These are phyloP conservation scores for Liodrosophila aerea DNA, from an alignment of 2,888 invertebrate species.

Conservation along the genomic window DNA sequence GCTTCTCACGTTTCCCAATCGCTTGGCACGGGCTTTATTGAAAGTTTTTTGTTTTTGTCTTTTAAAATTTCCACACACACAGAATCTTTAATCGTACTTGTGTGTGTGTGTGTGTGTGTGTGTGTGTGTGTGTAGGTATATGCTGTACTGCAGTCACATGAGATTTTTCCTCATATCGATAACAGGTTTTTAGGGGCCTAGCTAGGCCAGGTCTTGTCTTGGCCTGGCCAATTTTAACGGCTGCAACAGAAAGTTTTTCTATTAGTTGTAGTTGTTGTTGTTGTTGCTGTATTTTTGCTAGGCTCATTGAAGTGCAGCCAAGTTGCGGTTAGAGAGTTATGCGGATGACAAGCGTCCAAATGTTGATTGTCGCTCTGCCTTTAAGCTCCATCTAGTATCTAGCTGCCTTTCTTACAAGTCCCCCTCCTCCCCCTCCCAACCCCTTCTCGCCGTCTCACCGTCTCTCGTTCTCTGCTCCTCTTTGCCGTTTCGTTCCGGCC, in stretches of 20 bases:
- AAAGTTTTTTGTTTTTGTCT: constrained; percentile 49
- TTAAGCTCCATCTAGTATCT: background rate
- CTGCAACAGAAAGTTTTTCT: constrained; percentile 60
- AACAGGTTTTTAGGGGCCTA: constrained; percentile 62
- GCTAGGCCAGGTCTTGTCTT: constrained; percentile 21
- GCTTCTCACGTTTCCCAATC: constrained; percentile 65
- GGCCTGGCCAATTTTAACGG: constrained; percentile 62
- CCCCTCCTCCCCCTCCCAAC: background rate
- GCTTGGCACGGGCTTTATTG: constrained; percentile 55
- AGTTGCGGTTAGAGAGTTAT: constrained; percentile 53
- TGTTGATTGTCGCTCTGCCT: constrained; percentile 20
- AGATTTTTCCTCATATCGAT: constrained; percentile 66
- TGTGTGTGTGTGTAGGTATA: background rate
- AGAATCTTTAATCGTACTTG: too few relatives aligned
- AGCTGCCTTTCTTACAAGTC: background rate
- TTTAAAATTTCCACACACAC: constrained; percentile 40
- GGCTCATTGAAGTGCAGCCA: constrained; percentile 57
- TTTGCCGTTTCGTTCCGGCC: constrained; percentile 38
- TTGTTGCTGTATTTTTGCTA: background rate
- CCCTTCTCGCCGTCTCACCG: background rate
- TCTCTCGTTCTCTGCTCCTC: background rate
- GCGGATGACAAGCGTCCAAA: constrained; percentile 57
- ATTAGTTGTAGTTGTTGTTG: constrained; percentile 24
- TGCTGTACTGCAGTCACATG: constrained; percentile 19
- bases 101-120: constrained; percentile 9